phyloP scores from a whole-genome alignment of 1,140 invertebrate species.

The Dendroctonus ponderosae region DNA sequence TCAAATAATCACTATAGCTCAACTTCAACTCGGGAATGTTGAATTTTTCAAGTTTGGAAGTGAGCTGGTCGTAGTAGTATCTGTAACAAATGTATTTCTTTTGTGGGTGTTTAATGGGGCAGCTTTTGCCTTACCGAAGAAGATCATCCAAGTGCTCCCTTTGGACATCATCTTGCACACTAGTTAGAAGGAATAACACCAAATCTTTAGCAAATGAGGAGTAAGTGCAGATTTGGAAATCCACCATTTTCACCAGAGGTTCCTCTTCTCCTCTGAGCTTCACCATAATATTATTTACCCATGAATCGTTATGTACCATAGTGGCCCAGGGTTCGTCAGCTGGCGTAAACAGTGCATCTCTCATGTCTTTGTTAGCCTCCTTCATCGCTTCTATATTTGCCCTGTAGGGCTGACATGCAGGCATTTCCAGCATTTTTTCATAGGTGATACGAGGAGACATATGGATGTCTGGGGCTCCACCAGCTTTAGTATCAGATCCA shows the following conservation, averaged over 20 bases:
- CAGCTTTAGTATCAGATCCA: too few relatives aligned
- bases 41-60: background rate
- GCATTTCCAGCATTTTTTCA: background rate
- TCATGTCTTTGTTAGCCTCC: background rate
- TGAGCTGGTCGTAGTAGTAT: conserved; percentile 8
- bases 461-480: background rate
- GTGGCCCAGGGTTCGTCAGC: conserved; percentile 52
- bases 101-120: too few relatives aligned
- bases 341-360: background rate
- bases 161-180: conserved; percentile 50
- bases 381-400: background rate
- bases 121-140: conserved; percentile 34
- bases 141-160: conserved; percentile 52
- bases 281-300: conserved; percentile 62
- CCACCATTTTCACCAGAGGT: conserved; percentile 59
- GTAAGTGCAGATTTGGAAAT: conserved; percentile 61
- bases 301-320: conserved; percentile 60
- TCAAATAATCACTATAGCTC: background rate
- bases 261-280: conserved; percentile 35
- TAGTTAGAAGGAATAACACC: conserved; percentile 59
- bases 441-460: background rate
- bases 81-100: background rate
- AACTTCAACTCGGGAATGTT: background rate
- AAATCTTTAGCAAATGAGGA: conserved; percentile 58
- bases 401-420: background rate